Base-by-base conservation (phyloP, 2,113 vertebrate genomes). In the Rhegmatorhina hoffmannsi region DNA sequence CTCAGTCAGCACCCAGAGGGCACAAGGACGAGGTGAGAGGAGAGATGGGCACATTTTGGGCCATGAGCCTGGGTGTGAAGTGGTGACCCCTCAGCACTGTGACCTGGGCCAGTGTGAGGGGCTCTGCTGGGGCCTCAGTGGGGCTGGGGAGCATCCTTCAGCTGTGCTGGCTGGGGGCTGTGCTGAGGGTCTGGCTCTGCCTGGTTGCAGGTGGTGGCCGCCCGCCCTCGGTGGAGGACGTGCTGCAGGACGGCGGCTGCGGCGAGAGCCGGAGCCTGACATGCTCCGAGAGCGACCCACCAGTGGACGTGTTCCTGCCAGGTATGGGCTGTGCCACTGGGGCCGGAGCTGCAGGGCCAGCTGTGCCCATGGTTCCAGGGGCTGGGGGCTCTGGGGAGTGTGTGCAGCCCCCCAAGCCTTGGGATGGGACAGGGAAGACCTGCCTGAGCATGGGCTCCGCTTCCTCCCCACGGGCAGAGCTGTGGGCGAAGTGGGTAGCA, bases 161-260 rank as follows among this genome's bases (percentile, higher is more conserved):
- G 63, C 52, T 2, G 26, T 43, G 14, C 28, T 13, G 38, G 75
- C 40, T 43, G 40, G 40, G 40, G 40, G 40, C 40, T 15, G 52
- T 11, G 3, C 95, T 96, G 74, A 96, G 56, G 52, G 75, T 36
- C 88, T 19, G 25, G 2, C 50, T 90, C 36, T 68, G 47, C 18
- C 68, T 38, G 70, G 29, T 68, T 52, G 11, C 87, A 99, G 99
- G 98, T 43, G 99, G 98, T 44, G 98, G 98, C 97, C 97, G 96
- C 70, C 97, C 97, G 1, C 98, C 98, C 23, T 98, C 98, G 3
- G 97, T 98, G 0, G 98, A 97, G 55, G 98, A 99, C 0, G 98
- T 99, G 67, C 96, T 99, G 72, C 98, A 99, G 83, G 99, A 99
- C 20, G 97, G 98, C 83, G 97, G 97, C 97, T 96, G 92, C 7